Base-by-base conservation (phyloP, 2,797 vertebrate species). In the Anabacerthia variegaticeps region DNA sequence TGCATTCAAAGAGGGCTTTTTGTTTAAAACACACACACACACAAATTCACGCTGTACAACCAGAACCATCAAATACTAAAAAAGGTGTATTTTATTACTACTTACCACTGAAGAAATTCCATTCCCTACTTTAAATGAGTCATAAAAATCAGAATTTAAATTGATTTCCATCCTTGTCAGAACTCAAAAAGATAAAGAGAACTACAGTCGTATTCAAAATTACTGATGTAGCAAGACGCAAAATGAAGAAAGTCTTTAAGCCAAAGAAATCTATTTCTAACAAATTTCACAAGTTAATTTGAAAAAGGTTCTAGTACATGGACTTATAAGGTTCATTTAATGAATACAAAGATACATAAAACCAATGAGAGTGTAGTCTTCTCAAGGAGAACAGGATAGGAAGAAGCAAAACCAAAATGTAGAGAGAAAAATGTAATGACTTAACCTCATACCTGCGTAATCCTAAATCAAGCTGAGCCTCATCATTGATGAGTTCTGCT, bases 401-500 rank as follows among this genome's bases (percentile, higher is more conserved):
- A 55, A 72, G 49, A 5, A 8, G 7, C 3, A 13, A 18, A 44
- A 17, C n/a, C 39, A 15, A n/a, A 11, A n/a, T 2, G 3, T 5
- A 10, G 4, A 28, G 10, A 44, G 9, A 52, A 4, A 69, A 52
- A 71, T 13, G 12, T 39, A 58, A 73, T 7, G 30, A 27, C 18
- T 78, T 20, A 46, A 43, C 1, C 6, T 49, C 81, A 13, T 98
- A 99, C 99, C 99, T 99, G 96, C 99, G 98, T 68, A 99, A 97
- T 5, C 97, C 98, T 0, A 91, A 61, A 65, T 99, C 99, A 3
- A 77, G 94, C 54, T 97, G 97, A 17, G 92, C 93, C 89, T 99
- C 99, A 10, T 99, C 99, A 0, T 97, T 98, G 94, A 99, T 99
- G 69, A 99, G 99, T 89, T 99, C 99, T 0, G 99, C 95, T 83